A percentile compares a stretch with the other conserved stretches of the same genome.
phyloP scores from a whole-genome alignment of 2,113 vertebrate species.

The Donacobius atricapilla region DNA sequence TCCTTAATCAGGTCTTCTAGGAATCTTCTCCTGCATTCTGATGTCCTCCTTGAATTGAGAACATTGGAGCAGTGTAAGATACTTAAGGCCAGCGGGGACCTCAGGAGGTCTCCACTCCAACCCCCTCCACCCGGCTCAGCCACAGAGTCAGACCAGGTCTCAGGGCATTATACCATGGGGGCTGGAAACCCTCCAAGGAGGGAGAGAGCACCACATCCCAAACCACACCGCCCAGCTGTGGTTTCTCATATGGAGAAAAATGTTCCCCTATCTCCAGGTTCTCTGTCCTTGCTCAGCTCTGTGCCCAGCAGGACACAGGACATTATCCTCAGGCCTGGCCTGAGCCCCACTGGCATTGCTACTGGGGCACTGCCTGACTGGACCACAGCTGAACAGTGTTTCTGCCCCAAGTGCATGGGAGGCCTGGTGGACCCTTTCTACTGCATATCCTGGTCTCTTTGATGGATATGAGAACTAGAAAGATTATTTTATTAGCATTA shows the following conservation, averaged over 20 bases:
- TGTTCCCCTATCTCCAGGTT: neutral
- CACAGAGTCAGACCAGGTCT: accelerated
- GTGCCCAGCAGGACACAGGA: neutral
- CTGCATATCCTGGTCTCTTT: neutral
- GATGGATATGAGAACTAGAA: neutral
- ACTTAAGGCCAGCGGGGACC: neutral
- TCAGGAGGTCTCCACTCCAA: accelerated
- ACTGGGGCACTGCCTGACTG: neutral
- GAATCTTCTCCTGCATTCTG: neutral
- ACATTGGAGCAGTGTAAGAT: neutral
- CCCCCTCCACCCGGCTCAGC: accelerated
- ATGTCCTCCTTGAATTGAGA: neutral
- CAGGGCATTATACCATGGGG: accelerated
- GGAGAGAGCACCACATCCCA: neutral
- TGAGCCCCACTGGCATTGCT: accelerated
- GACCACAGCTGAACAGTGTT: neutral
- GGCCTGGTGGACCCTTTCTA: neutral
- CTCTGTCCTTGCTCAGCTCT: neutral
- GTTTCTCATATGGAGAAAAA: neutral
- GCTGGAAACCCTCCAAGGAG: neutral
- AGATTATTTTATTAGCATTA: neutral
- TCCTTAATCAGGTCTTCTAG: neutral
- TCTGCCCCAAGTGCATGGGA: accelerated
- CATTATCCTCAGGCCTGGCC: neutral
- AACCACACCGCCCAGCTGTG: no score